phyloP scores from a whole-genome alignment of 2,888 invertebrate species.

The Therioaphis trifolii region DNA sequence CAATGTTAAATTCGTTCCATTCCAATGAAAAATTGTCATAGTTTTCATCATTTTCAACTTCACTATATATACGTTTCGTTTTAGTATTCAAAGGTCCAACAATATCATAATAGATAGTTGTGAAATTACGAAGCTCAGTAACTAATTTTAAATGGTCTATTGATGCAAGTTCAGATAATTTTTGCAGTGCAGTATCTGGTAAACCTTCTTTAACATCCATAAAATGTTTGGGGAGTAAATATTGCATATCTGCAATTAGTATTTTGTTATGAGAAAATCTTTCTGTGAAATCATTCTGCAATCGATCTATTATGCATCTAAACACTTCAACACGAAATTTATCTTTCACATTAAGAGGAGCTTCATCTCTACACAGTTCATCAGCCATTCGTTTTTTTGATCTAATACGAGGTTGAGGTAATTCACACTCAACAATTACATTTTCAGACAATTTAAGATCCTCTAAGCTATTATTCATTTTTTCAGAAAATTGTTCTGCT shows the following conservation, averaged over 20 bases:
- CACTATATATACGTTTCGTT: no score
- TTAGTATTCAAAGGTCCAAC: no score
- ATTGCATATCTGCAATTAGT: constrained; percentile 2
- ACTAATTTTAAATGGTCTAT: constrained; percentile 10
- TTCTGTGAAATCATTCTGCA: constrained; percentile 5
- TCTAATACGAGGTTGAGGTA: constrained; percentile 9
- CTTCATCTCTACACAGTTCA: not conserved
- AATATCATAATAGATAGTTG: not conserved
- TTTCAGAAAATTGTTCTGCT: not conserved
- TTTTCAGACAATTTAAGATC: not conserved
- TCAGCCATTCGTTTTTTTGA: not conserved
- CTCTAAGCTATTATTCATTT: not conserved
- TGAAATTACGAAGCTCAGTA: constrained; percentile 3
- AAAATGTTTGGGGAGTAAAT: constrained; percentile 14
- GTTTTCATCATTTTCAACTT: not conserved
- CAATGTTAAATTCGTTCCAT: no score
- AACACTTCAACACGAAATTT: constrained; percentile 3
- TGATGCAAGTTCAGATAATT: constrained; percentile 3
- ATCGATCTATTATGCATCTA: constrained; percentile 5
- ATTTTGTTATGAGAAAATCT: constrained; percentile 6
- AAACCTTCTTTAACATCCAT: not conserved
- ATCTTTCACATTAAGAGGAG: not conserved
- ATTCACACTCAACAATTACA: constrained; percentile 6
- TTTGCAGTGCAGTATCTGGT: not conserved
- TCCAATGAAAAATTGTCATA: no score